Base-by-base conservation (phyloP, 2,888 invertebrate genomes). In the Chymomyza fuscimana region DNA sequence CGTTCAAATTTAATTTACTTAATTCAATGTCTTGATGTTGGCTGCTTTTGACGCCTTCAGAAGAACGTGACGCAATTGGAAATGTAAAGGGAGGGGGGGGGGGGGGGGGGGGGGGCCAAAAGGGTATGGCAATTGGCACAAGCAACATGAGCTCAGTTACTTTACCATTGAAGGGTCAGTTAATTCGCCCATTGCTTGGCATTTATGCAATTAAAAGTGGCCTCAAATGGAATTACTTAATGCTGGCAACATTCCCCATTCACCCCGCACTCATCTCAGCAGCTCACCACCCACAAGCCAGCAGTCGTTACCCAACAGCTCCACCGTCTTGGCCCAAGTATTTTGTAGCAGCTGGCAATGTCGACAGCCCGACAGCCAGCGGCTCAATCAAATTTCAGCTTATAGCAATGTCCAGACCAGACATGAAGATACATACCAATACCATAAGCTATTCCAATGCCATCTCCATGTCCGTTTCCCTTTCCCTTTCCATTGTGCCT, bases 1-100 rank as follows among this genome's bases (percentile, higher is more conserved):
- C 77, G 87, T 87, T 83, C 81, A 74, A 87, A 82, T 83, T 87
- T 85, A 79, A 83, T 87, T 83, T 76, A 73, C 75, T 86, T 86
- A 87, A 87, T 85, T 79, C 83, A 74, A 32, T 7, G 52, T 52
- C 52, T 52, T 52, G 52, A 19, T 67, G 67, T 36, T 75, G 56
- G 69, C 62, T 60, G 10, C 19, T 72, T 74, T 62, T 46, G 50
- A 50, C 50, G 67, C n/a, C 60, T 63, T 59, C 32, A 58, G 68
- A 67, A 78, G 69, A 67, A 78, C 82, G 82, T 81, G 71, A 80
- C 76, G 74, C 81, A 78, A 76, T 73, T 76, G 72, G 67, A 70
- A 78, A 80, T 70, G 72, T 69, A 73, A 54, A 73, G 62, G 74
- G 79, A 73, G 5, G 29, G 0, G 32, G 7, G 32, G 1, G 2